Base-by-base conservation (phyloP, 2,797 vertebrate species). In the Cygnus olor region DNA sequence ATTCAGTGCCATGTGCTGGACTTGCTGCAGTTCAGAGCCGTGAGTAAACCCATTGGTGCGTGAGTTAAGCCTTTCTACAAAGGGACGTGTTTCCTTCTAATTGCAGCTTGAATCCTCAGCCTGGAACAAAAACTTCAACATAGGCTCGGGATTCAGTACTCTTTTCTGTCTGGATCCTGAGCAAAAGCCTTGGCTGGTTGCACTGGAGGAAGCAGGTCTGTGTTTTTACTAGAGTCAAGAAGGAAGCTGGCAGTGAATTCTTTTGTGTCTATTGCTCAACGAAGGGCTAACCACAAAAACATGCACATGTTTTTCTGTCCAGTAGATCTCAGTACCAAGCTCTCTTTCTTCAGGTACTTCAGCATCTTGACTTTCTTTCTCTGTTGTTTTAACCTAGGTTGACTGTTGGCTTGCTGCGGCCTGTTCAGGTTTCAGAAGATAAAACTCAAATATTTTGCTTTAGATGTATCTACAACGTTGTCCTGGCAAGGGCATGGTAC, bases 281-380 rank as follows among this genome's bases (percentile, higher is more conserved):
- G 83, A 58, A 74, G 38, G 57, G 8, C 92, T 96, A 90, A 85
- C 69, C 84, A 88, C 63, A 88, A 72, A 93, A 92, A 45, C 51
- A 80, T 6, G 27, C 19, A 45, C 9, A 3, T 82, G 57, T 20
- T 70, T 53, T 87, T 91, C 61, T 71, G 34, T 47, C 54, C 30
- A 5, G 25, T 57, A 66, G 54, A 24, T 88, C 45, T 88, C 34
- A 63, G 14, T 87, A 81, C 17, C 28, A 53, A 60, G 28, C 44
- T 84, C 8, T 64, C 42, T 88, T 81, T 86, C 53, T 84, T 85
- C 2, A 11, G 53, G 20, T 85, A 25, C 58, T 85, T 93, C 22
- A 86, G 7, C 9, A 15, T 76, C 72, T 65, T 90, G 32, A n/a
- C 18, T 94, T 85, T 68, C 24, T 58, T 81, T 63, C 81, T 70